Evolutionary conservation across 2,888 invertebrate species (phyloP).

Genomic region (Himalopsyche anomala): DNA sequence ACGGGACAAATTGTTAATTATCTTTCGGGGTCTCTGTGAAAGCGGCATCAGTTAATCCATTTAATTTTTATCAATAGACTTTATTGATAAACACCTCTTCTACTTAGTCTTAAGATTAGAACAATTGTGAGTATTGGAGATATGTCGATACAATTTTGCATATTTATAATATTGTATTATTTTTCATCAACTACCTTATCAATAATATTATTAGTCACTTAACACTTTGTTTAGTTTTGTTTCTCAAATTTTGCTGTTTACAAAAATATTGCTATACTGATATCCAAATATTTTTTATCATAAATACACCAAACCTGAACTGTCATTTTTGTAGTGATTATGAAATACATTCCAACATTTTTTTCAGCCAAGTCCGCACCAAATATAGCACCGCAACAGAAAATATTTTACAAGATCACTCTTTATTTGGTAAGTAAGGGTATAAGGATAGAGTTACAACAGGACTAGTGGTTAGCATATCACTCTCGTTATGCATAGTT

Average conservation of each 20-base stretch:
- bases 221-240: neutral
- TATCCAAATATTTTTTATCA: constrained; percentile 27
- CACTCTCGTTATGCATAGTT: too few species aligned
- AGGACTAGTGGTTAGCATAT: too few species aligned
- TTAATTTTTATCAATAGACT: neutral
- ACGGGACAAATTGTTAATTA: neutral
- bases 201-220: constrained; percentile 17
- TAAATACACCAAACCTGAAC: neutral
- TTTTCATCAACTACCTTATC: neutral
- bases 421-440: too few species aligned
- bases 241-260: constrained; percentile 24
- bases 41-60: neutral
- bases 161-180: constrained; percentile 26
- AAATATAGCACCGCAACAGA: too few species aligned
- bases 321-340: constrained; percentile 1
- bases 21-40: neutral
- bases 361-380: too few species aligned
- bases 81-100: constrained; percentile 13
- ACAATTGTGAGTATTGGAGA: constrained; percentile 23
- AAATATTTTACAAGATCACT: too few species aligned
- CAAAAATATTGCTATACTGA: constrained; percentile 26
- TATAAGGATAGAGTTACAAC: too few species aligned
- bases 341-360: neutral
- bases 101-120: constrained; percentile 27
- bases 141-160: constrained; percentile 37